These are phyloP conservation scores for Dermatemys mawii DNA, from an alignment of 2,113 vertebrate species.

Conservation along the genomic window DNA sequence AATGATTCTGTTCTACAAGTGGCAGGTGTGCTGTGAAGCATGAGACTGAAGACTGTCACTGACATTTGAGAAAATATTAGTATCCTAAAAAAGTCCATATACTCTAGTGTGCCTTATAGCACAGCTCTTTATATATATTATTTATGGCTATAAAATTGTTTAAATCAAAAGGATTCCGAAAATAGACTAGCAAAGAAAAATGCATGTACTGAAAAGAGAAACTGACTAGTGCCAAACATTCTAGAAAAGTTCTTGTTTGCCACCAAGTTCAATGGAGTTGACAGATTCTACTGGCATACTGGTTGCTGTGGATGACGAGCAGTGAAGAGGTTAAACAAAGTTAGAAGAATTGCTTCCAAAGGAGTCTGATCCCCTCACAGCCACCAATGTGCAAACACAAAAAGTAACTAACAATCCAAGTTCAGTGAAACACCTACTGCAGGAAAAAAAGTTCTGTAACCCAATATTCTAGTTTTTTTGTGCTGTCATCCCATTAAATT, in stretches of 20 bases:
- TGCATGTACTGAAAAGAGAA: not conserved
- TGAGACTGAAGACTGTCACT: not conserved
- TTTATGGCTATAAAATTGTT: not conserved
- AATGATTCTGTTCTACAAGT: not conserved
- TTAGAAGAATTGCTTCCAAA: not conserved
- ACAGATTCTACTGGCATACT: not conserved
- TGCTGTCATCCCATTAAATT: not conserved
- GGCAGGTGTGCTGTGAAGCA: not conserved
- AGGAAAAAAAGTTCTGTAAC: not conserved
- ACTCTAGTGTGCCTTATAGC: not conserved
- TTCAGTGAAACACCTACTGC: not conserved
- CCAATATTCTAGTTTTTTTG: not conserved
- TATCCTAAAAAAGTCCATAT: not conserved
- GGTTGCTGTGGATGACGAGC: not conserved
- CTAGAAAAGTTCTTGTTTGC: conserved; percentile 7
- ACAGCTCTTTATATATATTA: not conserved
- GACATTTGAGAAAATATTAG: not conserved
- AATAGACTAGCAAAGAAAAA: not conserved
- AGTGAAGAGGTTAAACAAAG: not conserved
- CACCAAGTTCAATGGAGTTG: not conserved
- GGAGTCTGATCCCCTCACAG: not conserved
- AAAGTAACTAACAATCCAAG: not conserved
- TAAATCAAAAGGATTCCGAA: not conserved
- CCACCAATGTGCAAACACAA: not conserved
- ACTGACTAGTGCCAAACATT: not conserved